Evolutionary conservation across 2,888 invertebrate genomes (phyloP), one percentile per base, ranked within the genome.

Genomic region (Agonopterix arenella): DNA sequence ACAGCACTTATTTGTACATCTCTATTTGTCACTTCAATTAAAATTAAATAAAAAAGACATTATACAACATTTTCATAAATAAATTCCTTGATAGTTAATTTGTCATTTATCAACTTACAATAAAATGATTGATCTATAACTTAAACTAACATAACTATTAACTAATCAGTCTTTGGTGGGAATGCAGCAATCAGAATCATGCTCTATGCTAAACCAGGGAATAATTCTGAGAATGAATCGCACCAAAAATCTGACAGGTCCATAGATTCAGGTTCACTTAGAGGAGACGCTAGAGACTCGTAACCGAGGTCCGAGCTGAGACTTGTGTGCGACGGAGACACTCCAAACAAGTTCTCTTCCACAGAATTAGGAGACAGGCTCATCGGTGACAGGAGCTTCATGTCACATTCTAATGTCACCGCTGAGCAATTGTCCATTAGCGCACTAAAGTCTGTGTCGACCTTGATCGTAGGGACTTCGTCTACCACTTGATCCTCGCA

Each of bases 151-250:
- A 65, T 66, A 60, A 58, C 59, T 53, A 61, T 65, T 70, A 72
- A 54, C 83, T 84, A 88, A 65, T 88, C 88, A 89, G 88, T 89
- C 88, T 86, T 85, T 77, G 83, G 82, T 70, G 82, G 70, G 70
- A 76, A 73, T 62, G 59, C 7, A 9, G 9, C 28, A 28, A 28
- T 18, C 79, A 76, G 74, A 76, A 68, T 60, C 53, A 66, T 56
- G 57, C 56, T 11, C 52, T 89, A 95, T 49, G 93, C 90, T 67
- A 95, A 83, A 55, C 91, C 92, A 40, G 95, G 95, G 80, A 96
- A 96, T 61, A 96, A 80, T 80, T 95, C 95, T 54, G 93, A 92
- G 64, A 95, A 92, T 62, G 93, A 93, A 68, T 92, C 93, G 68
- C 93, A 93, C 94, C 94, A 95, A 66, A 93, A 89, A 70, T 94